Conservation (phyloP, 1,140 invertebrate genomes). For the Papilio dardanus region DNA sequence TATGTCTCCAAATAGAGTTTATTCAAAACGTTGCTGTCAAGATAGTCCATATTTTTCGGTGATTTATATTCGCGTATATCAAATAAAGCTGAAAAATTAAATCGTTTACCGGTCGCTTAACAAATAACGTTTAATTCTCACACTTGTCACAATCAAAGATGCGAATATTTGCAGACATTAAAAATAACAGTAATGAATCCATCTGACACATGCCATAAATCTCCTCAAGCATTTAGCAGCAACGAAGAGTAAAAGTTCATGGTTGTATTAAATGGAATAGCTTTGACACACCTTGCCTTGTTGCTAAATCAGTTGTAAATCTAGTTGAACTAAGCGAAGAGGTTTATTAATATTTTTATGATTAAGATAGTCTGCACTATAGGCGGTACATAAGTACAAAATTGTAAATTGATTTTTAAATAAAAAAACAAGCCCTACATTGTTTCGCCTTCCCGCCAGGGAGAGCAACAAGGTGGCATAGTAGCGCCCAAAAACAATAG, state of each 20-base stretch:
- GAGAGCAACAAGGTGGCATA: too few relatives aligned
- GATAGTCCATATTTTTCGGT: too few relatives aligned
- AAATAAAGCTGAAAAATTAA: too few relatives aligned
- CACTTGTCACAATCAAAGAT: background rate
- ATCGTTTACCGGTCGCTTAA: background rate
- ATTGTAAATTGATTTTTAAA: too few relatives aligned
- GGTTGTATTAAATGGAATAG: slow-evolving; percentile 17
- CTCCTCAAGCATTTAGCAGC: background rate
- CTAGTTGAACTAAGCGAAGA: background rate
- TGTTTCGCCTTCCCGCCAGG: too few relatives aligned
- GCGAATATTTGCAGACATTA: background rate
- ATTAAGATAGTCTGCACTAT: too few relatives aligned
- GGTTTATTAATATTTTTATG: background rate
- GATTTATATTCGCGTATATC: too few relatives aligned
- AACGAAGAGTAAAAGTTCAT: slow-evolving; percentile 12
- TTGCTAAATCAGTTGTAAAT: background rate
- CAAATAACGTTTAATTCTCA: background rate
- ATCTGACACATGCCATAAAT: slow-evolving; percentile 14
- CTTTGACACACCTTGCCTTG: slow-evolving; percentile 8
- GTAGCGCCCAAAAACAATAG: too few relatives aligned
- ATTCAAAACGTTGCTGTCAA: too few relatives aligned
- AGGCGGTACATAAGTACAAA: too few relatives aligned
- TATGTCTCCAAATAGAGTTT: too few relatives aligned
- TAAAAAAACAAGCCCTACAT: too few relatives aligned
- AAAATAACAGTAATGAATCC: slow-evolving; percentile 5